Percentiles rank a stretch among this genome's conserved stretches.
Conservation (phyloP, 2,888 invertebrate genomes). For the Lapara coniferarum region DNA sequence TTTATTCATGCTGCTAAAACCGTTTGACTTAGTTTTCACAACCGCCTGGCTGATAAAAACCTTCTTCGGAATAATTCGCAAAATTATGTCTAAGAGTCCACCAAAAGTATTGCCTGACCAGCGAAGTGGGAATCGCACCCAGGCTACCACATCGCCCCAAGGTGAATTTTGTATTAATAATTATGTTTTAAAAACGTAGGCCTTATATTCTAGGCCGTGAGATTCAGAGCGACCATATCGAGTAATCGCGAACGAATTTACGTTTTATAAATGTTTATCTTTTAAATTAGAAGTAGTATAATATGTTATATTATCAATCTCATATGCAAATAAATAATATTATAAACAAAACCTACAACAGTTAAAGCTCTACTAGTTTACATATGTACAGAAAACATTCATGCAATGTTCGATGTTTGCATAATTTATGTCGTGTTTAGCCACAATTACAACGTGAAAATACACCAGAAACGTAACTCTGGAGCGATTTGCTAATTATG, state of each 20-base stretch:
- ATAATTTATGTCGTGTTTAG: slow-evolving; percentile 33
- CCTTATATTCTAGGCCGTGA: slow-evolving; percentile 35
- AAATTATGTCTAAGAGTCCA: too few species aligned
- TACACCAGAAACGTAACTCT: neutral
- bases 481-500: neutral
- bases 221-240: slow-evolving; percentile 33
- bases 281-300: slow-evolving; percentile 20
- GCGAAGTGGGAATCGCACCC: too few species aligned
- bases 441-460: neutral
- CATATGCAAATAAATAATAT: slow-evolving; percentile 61
- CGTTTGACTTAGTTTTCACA: too few species aligned
- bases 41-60: too few species aligned
- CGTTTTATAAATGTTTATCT: neutral
- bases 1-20: too few species aligned
- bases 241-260: neutral
- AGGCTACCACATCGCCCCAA: too few species aligned
- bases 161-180: neutral
- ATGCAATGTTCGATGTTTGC: slow-evolving; percentile 45
- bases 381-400: slow-evolving; percentile 72
- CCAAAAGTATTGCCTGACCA: too few species aligned
- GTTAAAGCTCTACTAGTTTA: slow-evolving; percentile 81
- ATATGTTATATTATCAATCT: slow-evolving; percentile 35
- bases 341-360: slow-evolving; percentile 65
- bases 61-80: too few species aligned
- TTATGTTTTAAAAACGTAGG: neutral